Conservation (phyloP, 2,797 vertebrate genomes). For the Perodicticus potto region DNA sequence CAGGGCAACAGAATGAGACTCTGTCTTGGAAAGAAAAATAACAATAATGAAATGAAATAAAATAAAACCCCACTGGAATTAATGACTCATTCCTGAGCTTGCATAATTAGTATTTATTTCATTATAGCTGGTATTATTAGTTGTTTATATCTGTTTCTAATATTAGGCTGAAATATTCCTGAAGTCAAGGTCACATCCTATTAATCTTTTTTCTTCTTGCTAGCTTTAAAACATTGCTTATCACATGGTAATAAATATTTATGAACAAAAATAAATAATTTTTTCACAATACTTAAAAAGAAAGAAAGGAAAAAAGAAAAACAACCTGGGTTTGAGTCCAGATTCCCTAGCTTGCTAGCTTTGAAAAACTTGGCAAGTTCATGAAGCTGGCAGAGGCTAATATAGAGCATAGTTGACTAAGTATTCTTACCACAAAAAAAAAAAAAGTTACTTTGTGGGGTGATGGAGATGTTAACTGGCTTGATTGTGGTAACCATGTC, state of each 20-base stretch:
- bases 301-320: neutral
- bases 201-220: neutral
- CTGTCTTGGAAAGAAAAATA: too few relatives aligned
- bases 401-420: neutral
- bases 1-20: too few relatives aligned
- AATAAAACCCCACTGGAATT: neutral
- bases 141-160: neutral
- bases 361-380: neutral
- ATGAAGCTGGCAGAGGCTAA: neutral
- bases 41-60: too few relatives aligned
- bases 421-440: neutral
- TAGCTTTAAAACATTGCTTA: neutral
- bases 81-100: neutral
- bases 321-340: neutral
- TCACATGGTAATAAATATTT: slow-evolving; percentile 8
- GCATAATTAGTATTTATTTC: neutral
- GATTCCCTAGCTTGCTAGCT: neutral
- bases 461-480: neutral
- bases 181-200: neutral
- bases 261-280: neutral
- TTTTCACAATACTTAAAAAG: neutral
- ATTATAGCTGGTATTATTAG: neutral
- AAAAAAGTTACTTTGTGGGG: neutral
- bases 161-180: neutral
- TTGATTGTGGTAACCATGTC: neutral